Evolutionary conservation across 2,113 vertebrate genomes (phyloP).

Genomic region (Cynoglossus semilaevis): DNA sequence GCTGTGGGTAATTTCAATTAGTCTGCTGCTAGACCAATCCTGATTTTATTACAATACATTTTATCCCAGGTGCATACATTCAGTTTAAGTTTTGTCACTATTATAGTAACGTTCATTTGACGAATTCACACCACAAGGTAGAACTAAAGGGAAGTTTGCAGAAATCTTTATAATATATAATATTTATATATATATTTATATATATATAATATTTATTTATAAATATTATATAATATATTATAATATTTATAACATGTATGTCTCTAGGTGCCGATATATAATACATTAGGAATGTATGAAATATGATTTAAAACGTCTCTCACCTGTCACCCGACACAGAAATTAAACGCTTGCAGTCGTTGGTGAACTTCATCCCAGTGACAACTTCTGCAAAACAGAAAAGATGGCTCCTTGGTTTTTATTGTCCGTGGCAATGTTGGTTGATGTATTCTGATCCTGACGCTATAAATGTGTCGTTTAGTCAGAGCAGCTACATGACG

Average conservation of each 20-base stretch:
- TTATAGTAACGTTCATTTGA: too few species aligned
- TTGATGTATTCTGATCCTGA: neutral
- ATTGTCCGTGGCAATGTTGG: neutral
- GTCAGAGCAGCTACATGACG: slow-evolving; percentile 2
- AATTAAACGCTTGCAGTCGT: slow-evolving; percentile 92
- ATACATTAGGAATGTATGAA: neutral
- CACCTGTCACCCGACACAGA: slow-evolving; percentile 98
- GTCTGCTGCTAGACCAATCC: neutral
- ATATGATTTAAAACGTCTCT: slow-evolving; percentile 12
- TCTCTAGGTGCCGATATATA: too few species aligned
- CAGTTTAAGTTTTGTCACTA: neutral
- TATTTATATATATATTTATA: too few species aligned
- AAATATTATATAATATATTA: too few species aligned
- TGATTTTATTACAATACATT: neutral
- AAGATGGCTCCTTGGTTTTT: neutral
- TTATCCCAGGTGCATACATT: neutral
- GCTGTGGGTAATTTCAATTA: slow-evolving; percentile 13
- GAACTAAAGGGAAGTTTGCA: too few species aligned
- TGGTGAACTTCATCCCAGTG: slow-evolving; percentile 95
- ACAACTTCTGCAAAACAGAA: slow-evolving; percentile 83
- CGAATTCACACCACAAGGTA: too few species aligned
- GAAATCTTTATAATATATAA: too few species aligned
- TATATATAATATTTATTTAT: too few species aligned
- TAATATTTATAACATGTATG: too few species aligned
- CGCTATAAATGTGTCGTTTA: slow-evolving; percentile 11